Conservation (phyloP, 2,113 vertebrate genomes). For the Ia io region DNA sequence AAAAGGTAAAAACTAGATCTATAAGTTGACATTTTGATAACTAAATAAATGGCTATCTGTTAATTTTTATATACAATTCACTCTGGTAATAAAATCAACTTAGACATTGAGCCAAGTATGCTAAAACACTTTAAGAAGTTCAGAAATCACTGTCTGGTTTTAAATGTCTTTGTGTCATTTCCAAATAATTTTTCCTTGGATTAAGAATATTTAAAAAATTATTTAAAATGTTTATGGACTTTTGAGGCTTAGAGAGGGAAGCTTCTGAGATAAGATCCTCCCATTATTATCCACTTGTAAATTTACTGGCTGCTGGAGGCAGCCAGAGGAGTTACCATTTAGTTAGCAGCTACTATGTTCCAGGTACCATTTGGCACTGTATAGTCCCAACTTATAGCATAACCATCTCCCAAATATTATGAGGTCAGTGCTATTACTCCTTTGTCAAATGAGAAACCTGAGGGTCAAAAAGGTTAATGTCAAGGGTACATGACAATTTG, state of each 20-base stretch:
- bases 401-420: background rate
- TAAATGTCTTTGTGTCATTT: background rate
- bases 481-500: background rate
- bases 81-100: constrained; percentile 19
- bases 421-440: background rate
- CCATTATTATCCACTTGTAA: background rate
- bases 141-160: background rate
- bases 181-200: background rate
- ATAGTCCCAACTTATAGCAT: background rate
- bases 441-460: background rate
- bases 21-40: background rate
- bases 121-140: background rate
- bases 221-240: background rate
- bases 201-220: background rate
- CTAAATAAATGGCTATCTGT: background rate
- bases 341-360: background rate
- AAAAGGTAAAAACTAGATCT: background rate
- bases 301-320: background rate
- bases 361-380: background rate
- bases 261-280: background rate
- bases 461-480: constrained; percentile 15
- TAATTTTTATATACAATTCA: constrained; percentile 15
- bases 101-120: background rate
- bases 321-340: background rate
- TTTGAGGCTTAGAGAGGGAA: background rate